phyloP scores from a whole-genome alignment of 2,797 vertebrate species.

The Mareca strepera region DNA sequence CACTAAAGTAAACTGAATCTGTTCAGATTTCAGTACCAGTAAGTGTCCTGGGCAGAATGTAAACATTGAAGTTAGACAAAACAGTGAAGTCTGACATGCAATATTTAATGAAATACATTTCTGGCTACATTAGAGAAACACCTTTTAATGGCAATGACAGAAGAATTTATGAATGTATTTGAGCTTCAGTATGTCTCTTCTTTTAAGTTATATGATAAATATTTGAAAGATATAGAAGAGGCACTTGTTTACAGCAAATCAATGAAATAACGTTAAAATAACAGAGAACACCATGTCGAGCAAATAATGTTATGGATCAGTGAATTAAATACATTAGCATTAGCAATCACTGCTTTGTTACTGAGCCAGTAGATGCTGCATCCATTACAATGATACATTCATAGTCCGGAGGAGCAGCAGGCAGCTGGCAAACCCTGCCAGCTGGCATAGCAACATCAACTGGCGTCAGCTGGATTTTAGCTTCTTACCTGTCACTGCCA shows the following conservation, averaged over 20 bases:
- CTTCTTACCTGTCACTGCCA: slow-evolving; percentile 63
- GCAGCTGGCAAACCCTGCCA: slow-evolving; percentile 1
- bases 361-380: slow-evolving; percentile 22
- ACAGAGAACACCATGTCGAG: neutral
- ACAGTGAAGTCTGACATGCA: slow-evolving; percentile 55
- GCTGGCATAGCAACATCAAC: neutral
- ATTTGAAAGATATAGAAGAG: neutral
- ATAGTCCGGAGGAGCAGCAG: neutral
- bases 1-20: slow-evolving; percentile 72
- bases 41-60: slow-evolving; percentile 57
- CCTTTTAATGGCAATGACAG: slow-evolving; percentile 54
- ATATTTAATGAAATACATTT: slow-evolving; percentile 57
- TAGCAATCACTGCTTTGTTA: slow-evolving; percentile 45
- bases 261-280: slow-evolving; percentile 19
- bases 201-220: slow-evolving; percentile 5
- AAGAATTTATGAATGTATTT: neutral
- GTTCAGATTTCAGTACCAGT: slow-evolving; percentile 70
- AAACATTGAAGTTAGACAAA: slow-evolving; percentile 64
- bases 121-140: slow-evolving; percentile 53
- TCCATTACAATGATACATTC: neutral
- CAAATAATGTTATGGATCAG: neutral
- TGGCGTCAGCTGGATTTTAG: neutral
- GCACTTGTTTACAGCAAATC: slow-evolving; percentile 5
- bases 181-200: neutral
- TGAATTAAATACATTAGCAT: neutral